phyloP scores from a whole-genome alignment of 2,797 vertebrate genomes.

The Helicolenus hilgendorfi region DNA sequence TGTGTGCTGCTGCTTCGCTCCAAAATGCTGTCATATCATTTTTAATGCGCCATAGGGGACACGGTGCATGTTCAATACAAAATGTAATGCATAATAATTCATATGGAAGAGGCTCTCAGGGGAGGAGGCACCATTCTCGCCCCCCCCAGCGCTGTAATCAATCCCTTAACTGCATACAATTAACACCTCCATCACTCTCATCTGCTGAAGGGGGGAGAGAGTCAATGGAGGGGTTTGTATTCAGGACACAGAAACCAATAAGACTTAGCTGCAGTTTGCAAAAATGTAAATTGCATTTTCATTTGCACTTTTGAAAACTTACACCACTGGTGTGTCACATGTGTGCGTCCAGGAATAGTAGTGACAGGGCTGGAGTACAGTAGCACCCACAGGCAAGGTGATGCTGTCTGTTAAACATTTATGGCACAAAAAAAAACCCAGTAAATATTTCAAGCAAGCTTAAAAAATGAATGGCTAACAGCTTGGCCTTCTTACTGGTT shows the following conservation, averaged over 20 bases:
- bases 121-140: conserved; percentile 17
- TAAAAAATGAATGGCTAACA: conserved; percentile 16
- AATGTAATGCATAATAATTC: conserved; percentile 68
- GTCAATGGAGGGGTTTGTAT: conserved; percentile 52
- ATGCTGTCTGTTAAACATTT: conserved; percentile 54
- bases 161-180: conserved; percentile 67
- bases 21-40: conserved; percentile 67
- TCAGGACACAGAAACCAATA: conserved; percentile 48
- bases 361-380: conserved; percentile 18
- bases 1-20: conserved; percentile 22
- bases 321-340: not conserved
- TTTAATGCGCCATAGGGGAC: conserved; percentile 56
- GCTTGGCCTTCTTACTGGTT: not conserved
- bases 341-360: conserved; percentile 46
- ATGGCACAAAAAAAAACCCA: not conserved
- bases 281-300: conserved; percentile 24
- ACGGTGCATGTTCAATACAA: conserved; percentile 59
- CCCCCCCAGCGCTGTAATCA: conserved; percentile 56
- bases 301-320: not conserved
- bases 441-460: conserved; percentile 29
- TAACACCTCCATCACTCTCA: conserved; percentile 67
- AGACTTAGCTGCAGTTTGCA: conserved; percentile 22
- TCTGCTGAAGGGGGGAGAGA: conserved; percentile 39
- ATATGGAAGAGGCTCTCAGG: conserved; percentile 50
- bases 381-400: conserved; percentile 58